phyloP scores from a whole-genome alignment of 2,113 vertebrate species.

The Tragelaphus imberbis region DNA sequence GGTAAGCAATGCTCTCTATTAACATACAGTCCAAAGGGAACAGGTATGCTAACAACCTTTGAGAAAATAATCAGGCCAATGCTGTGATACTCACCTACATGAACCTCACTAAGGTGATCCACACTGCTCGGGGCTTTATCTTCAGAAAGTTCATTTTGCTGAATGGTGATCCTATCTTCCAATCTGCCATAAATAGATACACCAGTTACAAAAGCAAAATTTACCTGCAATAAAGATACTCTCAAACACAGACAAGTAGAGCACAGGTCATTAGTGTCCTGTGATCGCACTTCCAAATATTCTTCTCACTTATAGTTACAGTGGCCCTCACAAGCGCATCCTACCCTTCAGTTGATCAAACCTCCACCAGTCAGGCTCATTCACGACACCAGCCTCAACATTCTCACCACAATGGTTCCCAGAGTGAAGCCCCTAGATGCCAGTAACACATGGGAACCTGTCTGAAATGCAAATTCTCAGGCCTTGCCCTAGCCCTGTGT shows the following conservation, averaged over 20 bases:
- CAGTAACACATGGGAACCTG: not conserved
- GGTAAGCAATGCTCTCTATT: slow-evolving; percentile 4
- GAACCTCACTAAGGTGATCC: slow-evolving; percentile 65
- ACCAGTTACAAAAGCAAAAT: not conserved
- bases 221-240: slow-evolving; percentile 26
- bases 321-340: not conserved
- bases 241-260: not conserved
- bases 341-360: not conserved
- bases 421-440: not conserved
- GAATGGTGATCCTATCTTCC: slow-evolving; percentile 67
- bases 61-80: not conserved
- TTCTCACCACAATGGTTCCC: not conserved
- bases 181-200: slow-evolving; percentile 70
- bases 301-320: not conserved
- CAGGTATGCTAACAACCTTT: not conserved
- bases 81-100: slow-evolving; percentile 75
- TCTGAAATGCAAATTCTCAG: not conserved
- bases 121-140: not conserved
- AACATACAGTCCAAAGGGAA: not conserved
- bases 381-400: not conserved
- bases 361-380: not conserved
- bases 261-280: not conserved
- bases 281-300: not conserved
- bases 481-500: not conserved
- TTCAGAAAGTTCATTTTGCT: slow-evolving; percentile 38